Percentiles rank a stretch among this genome's conserved stretches.
Conservation (phyloP, 2,797 vertebrate species). For the Catharus ustulatus region DNA sequence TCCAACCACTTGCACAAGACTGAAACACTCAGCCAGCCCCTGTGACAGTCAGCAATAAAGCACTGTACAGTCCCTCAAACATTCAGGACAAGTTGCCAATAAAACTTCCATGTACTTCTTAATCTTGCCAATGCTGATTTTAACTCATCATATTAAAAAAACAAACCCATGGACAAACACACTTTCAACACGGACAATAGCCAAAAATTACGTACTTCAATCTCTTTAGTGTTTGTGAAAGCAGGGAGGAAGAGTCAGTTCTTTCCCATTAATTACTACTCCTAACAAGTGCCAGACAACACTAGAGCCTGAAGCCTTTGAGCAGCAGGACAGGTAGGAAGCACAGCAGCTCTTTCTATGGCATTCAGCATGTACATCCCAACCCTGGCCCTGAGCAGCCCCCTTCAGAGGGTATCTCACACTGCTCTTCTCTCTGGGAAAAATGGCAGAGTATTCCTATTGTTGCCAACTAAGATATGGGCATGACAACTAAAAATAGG, state of each 20-base stretch:
- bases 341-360: neutral
- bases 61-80: neutral
- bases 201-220: neutral
- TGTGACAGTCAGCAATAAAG: constrained; percentile 38
- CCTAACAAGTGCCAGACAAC: neutral
- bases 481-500: neutral
- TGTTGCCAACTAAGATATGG: neutral
- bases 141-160: neutral
- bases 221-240: neutral
- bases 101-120: neutral
- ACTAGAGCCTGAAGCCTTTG: neutral
- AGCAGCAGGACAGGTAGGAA: neutral
- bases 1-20: neutral
- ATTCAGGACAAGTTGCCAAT: constrained; percentile 21
- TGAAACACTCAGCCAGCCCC: constrained; percentile 46
- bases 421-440: neutral
- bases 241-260: neutral
- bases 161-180: neutral
- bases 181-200: neutral
- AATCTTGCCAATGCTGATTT: neutral
- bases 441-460: neutral
- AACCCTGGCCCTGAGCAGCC: neutral
- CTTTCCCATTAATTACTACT: neutral
- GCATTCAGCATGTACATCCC: neutral
- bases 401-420: neutral